Percentiles rank a stretch among this genome's conserved stretches.
These are phyloP conservation scores for Acrobasis suavella DNA, from an alignment of 2,888 invertebrate genomes.

Conservation along the genomic window DNA sequence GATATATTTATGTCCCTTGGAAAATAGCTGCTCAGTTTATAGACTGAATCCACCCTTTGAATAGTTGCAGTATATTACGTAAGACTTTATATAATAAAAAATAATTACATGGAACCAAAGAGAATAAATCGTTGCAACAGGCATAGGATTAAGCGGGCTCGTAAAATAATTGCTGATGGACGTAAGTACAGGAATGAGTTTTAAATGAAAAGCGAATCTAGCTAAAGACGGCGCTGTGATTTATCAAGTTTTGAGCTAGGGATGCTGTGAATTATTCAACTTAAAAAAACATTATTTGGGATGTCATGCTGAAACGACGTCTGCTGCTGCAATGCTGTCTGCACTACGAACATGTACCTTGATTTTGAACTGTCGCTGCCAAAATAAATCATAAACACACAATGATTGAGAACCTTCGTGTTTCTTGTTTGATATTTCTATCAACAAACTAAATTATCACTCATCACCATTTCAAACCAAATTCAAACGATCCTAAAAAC, in stretches of 20 bases:
- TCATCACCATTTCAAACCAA: neutral
- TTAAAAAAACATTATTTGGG: too few relatives aligned
- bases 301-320: too few relatives aligned
- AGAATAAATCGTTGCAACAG: neutral
- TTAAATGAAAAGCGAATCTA: neutral
- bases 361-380: too few relatives aligned
- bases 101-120: neutral
- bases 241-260: neutral
- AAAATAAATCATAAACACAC: neutral
- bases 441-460: neutral
- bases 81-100: neutral
- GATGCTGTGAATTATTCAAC: too few relatives aligned
- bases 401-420: neutral
- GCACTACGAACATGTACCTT: too few relatives aligned
- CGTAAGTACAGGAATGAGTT: neutral
- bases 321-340: too few relatives aligned
- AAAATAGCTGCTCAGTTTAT: too few relatives aligned
- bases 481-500: slow-evolving; percentile 6
- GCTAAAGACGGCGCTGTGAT: neutral
- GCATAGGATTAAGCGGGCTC: slow-evolving; percentile 28
- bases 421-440: neutral
- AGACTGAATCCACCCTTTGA: too few relatives aligned
- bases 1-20: too few relatives aligned
- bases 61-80: too few relatives aligned
- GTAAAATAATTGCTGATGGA: slow-evolving; percentile 39